Evolutionary conservation across 2,797 vertebrate species (phyloP).

Genomic region (Pangasius mekongensis): DNA sequence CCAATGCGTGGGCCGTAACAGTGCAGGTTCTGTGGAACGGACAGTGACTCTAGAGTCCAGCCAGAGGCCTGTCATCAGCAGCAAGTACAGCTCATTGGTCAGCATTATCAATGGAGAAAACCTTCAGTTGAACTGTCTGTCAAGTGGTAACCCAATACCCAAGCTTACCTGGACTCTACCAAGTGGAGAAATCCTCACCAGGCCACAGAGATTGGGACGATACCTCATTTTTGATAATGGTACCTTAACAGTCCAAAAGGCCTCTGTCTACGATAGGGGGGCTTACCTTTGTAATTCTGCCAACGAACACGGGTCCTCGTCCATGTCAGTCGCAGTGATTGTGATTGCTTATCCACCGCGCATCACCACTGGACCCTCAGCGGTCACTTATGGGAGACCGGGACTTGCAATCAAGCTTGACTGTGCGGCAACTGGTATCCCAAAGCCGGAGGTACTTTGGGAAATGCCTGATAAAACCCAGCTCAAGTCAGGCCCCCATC

Average conservation of each 20-base stretch:
- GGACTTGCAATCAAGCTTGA: conserved; percentile 85
- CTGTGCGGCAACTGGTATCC: conserved; percentile 87
- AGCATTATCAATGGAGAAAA: conserved; percentile 89
- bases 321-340: conserved; percentile 83
- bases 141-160: conserved; percentile 52
- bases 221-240: conserved; percentile 81
- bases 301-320: conserved; percentile 69
- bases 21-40: conserved; percentile 73
- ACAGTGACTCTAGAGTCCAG: conserved; percentile 74
- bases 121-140: conserved; percentile 81
- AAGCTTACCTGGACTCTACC: conserved; percentile 85
- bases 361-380: conserved; percentile 85
- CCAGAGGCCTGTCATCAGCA: conserved; percentile 69
- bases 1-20: conserved; percentile 77
- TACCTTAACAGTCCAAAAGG: conserved; percentile 78
- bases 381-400: conserved; percentile 82
- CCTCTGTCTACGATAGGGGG: conserved; percentile 88
- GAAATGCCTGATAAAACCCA: conserved; percentile 86
- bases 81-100: conserved; percentile 79
- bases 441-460: conserved; percentile 88
- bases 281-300: conserved; percentile 82
- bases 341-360: conserved; percentile 92
- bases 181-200: conserved; percentile 76
- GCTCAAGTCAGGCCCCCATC: conserved; percentile 78
- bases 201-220: conserved; percentile 74